Conservation (phyloP, 2,113 vertebrate species). For the Lepus americanus region DNA sequence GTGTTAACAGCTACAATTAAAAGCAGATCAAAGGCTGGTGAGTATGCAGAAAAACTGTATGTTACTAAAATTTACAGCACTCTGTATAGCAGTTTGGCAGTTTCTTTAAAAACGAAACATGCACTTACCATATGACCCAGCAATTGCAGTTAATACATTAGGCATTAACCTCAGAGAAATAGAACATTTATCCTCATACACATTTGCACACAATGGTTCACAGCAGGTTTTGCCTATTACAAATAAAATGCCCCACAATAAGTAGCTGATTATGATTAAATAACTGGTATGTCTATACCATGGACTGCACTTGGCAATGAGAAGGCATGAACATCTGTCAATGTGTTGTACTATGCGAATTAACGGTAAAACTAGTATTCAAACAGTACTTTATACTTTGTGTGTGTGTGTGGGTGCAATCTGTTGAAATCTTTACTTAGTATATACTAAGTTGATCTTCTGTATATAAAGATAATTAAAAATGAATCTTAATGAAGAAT, state of each 20-base stretch:
- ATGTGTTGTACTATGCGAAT: too few species aligned
- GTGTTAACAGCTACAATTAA: not conserved
- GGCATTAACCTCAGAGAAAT: constrained; percentile 34
- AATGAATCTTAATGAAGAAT: too few species aligned
- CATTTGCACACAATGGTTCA: not conserved
- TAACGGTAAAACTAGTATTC: too few species aligned
- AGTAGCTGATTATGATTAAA: not conserved
- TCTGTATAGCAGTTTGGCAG: not conserved
- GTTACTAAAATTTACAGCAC: not conserved
- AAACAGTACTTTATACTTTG: too few species aligned
- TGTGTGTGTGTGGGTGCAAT: too few species aligned
- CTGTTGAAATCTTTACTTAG: too few species aligned
- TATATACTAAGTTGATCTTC: too few species aligned
- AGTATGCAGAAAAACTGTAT: not conserved
- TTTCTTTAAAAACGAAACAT: constrained; percentile 31
- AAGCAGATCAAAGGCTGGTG: not conserved
- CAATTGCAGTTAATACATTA: not conserved
- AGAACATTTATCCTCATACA: not conserved
- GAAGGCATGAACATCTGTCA: not conserved
- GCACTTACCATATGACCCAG: not conserved
- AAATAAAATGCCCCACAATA: not conserved
- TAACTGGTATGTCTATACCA: not conserved
- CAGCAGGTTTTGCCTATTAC: constrained; percentile 14
- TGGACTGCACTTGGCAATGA: not conserved
- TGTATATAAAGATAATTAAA: too few species aligned